Evolutionary conservation across 2,113 vertebrate genomes (phyloP).

Genomic region (Rutilus rutilus): DNA sequence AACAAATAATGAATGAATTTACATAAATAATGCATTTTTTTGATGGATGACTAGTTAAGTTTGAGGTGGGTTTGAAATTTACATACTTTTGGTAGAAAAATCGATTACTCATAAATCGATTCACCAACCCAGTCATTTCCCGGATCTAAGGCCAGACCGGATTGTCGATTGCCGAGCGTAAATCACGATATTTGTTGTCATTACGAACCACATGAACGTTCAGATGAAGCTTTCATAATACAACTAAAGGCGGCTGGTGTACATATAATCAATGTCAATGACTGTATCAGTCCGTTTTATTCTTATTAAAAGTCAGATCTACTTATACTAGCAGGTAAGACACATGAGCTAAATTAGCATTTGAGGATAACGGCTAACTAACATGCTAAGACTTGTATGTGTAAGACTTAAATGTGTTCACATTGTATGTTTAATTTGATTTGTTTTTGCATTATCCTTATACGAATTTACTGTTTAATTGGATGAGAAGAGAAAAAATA

Average conservation of each 20-base stretch:
- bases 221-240: background rate
- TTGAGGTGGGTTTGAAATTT: background rate
- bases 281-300: slow-evolving; percentile 1
- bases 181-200: slow-evolving; percentile 10
- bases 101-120: slow-evolving; percentile 31
- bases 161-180: slow-evolving; percentile 42
- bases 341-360: slow-evolving; percentile 30
- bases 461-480: background rate
- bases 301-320: slow-evolving; percentile 1
- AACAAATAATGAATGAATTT: too few species aligned
- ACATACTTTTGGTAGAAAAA: background rate
- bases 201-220: background rate
- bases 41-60: background rate
- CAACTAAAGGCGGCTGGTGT: background rate
- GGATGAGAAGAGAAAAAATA: background rate
- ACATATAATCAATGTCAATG: background rate
- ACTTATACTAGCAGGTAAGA: slow-evolving; percentile 27
- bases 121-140: slow-evolving; percentile 24
- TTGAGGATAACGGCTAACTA: slow-evolving; percentile 20
- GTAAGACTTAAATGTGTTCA: background rate
- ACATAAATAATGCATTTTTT: too few species aligned
- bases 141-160: background rate
- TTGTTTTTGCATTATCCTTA: background rate
- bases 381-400: background rate
- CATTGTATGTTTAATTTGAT: background rate